Percentiles rank a stretch among this genome's conserved stretches.
Evolutionary conservation across 53 echinoderm and acorn worm genomes (phyloP).

Genomic region (Echinometra lucunter): DNA sequence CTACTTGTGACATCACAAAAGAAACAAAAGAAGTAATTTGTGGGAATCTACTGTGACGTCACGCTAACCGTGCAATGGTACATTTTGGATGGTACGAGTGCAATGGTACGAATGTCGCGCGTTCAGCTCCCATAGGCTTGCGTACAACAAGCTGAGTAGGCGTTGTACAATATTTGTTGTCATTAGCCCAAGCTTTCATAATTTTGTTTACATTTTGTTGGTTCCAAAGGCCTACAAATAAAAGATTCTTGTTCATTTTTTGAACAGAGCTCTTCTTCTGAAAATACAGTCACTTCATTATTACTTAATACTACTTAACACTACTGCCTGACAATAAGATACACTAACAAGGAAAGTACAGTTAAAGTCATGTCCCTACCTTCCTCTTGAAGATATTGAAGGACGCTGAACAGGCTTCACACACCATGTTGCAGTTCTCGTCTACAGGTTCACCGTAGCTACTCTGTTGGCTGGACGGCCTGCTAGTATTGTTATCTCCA

Average conservation of each 20-base stretch:
- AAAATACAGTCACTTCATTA: not conserved
- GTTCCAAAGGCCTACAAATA: not conserved
- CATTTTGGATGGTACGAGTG: too few relatives aligned
- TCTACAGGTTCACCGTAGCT: slow-evolving; percentile 63
- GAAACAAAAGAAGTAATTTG: too few relatives aligned
- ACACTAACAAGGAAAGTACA: not conserved
- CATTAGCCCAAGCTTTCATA: not conserved
- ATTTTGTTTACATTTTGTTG: not conserved
- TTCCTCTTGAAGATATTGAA: slow-evolving; percentile 91
- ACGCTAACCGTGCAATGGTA: too few relatives aligned
- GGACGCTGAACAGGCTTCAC: slow-evolving; percentile 88
- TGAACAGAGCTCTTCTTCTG: not conserved
- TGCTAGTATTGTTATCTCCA: not conserved
- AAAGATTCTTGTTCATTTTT: not conserved
- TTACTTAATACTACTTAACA: not conserved
- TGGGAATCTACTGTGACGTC: too few relatives aligned
- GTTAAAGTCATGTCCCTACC: slow-evolving; percentile 58
- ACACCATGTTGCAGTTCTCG: slow-evolving; percentile 84
- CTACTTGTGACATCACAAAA: too few relatives aligned
- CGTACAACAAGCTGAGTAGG: too few relatives aligned
- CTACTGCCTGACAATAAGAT: slow-evolving; percentile 15
- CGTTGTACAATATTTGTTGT: too few relatives aligned
- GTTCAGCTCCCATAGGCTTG: too few relatives aligned
- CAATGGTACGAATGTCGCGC: too few relatives aligned
- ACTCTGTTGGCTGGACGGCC: slow-evolving; percentile 61